These are phyloP conservation scores for Rostratula benghalensis DNA, from an alignment of 2,113 vertebrate species.

Conservation along the genomic window DNA sequence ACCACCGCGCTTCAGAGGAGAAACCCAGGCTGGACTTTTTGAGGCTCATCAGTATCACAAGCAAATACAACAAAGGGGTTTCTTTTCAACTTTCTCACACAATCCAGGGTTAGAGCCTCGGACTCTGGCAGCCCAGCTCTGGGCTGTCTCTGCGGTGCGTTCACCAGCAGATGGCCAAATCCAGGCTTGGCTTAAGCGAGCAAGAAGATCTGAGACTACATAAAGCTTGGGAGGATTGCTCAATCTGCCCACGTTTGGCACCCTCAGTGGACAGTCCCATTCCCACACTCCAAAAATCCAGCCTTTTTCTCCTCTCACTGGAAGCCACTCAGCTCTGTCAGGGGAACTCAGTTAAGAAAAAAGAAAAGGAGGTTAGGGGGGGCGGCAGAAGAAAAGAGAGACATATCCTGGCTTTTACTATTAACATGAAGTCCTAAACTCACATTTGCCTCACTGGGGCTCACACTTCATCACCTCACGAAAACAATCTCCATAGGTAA, in stretches of 20 bases:
- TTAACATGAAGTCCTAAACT: background rate
- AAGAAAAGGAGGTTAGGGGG: rapidly evolving
- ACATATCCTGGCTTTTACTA: background rate
- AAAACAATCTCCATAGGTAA: background rate
- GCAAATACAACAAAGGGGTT: background rate
- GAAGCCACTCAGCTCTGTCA: background rate
- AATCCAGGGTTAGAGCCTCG: background rate
- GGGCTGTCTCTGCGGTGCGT: background rate
- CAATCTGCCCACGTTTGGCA: background rate
- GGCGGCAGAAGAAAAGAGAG: background rate
- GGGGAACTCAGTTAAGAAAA: background rate
- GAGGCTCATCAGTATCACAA: background rate
- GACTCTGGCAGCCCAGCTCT: background rate
- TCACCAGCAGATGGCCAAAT: background rate
- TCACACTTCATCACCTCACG: background rate
- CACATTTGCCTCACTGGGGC: background rate
- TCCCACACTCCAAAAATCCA: background rate
- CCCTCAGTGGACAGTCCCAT: background rate
- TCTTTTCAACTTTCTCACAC: background rate
- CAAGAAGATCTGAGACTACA: background rate
- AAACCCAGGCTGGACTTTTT: background rate
- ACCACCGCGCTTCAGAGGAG: background rate
- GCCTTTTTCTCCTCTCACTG: background rate
- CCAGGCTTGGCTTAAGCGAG: background rate
- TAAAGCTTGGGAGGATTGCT: background rate